Evolutionary conservation across 2,113 vertebrate genomes (phyloP).

Genomic region (Oenanthe oenanthe): DNA sequence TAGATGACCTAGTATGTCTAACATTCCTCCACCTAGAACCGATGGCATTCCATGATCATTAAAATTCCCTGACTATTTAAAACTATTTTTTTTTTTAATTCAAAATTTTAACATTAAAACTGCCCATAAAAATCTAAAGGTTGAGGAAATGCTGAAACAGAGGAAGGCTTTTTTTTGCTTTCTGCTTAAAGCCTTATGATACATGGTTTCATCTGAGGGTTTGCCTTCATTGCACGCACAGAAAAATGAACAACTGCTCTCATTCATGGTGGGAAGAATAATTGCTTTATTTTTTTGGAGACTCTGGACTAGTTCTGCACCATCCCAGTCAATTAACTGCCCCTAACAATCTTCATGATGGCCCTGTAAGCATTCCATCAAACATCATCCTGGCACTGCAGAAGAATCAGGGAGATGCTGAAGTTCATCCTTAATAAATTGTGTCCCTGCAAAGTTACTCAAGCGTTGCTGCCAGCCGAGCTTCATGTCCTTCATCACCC

Average conservation of each 20-base stretch:
- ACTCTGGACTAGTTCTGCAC: background rate
- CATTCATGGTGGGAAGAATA: background rate
- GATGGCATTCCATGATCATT: background rate
- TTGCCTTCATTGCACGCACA: background rate
- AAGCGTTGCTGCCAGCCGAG: background rate
- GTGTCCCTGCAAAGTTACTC: conserved; percentile 1
- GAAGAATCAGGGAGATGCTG: background rate
- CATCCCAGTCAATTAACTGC: background rate
- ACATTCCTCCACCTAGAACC: background rate
- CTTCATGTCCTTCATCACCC: background rate
- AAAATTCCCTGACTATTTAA: background rate
- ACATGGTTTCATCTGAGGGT: background rate
- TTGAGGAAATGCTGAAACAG: background rate
- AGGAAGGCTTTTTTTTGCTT: background rate
- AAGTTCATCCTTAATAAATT: conserved; percentile 10
- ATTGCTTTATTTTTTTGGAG: background rate
- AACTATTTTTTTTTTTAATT: background rate
- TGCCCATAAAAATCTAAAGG: background rate
- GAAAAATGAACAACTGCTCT: background rate
- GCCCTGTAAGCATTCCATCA: background rate
- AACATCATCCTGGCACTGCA: background rate
- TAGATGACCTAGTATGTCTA: background rate
- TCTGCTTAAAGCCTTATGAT: background rate
- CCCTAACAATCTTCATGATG: background rate
- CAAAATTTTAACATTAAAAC: background rate